Base-by-base conservation (phyloP, 2,888 invertebrate species). In the Orgyia antiqua region DNA sequence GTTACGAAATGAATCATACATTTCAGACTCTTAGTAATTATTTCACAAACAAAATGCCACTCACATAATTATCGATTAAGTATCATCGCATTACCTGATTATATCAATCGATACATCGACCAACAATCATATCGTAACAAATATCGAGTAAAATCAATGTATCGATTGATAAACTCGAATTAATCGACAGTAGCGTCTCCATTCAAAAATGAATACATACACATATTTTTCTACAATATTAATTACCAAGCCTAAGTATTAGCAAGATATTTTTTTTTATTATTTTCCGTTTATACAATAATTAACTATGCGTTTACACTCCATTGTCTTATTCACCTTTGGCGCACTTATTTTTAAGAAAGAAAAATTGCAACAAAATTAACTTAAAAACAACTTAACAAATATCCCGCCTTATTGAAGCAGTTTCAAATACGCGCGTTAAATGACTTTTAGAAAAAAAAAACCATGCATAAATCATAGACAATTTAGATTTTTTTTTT, bases 381-480 rank as follows among this genome's bases (percentile, higher is more conserved):
- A 73, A 75, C 65, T 68, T 68, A 67, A 68, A 72, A 72, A 73
- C 70, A 78, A 82, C 78, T 77, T 83, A 80, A 79, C 73, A 74
- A 75, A 24, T 59, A 61, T 60, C 52, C 47, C 57, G 46, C 63
- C 58, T 58, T 54, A 52, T 58, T 42, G 10, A 40, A 31, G 36
- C 35, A 36, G 25, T 31, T 46, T 53, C 59, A 58, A 57, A 53
- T 46, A 36, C 36, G 38, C 38, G 33, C 18, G 17, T 24, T 12
- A 11, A 18, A 10, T 20, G 12, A 8, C 1, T 10, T 10, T 19
- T 13, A 1, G 13, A 19, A 18, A 15, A 27, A n/a, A n/a, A n/a
- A n/a, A n/a, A n/a, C n/a, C n/a, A n/a, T n/a, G n/a, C n/a, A n/a
- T n/a, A n/a, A 33, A 15, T 9, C 23, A 23, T 23, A 17, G 18